These are phyloP conservation scores for Elephantulus edwardii DNA, from an alignment of 2,113 vertebrate genomes.

Conservation along the genomic window DNA sequence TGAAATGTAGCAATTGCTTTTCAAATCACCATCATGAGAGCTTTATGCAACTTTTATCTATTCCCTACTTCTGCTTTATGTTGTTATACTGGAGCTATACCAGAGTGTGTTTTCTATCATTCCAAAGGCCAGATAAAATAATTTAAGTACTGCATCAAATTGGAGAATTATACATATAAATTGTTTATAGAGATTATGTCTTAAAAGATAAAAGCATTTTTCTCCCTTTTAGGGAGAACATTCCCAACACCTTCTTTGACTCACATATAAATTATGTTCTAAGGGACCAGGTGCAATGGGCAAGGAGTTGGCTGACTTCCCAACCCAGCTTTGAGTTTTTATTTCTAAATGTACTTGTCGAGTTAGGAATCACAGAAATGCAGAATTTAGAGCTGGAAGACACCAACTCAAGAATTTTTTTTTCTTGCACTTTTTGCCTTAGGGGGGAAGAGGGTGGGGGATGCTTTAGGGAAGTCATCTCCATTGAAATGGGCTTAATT, in stretches of 20 bases:
- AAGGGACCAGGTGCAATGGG: constrained; percentile 66
- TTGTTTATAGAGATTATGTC: constrained; percentile 57
- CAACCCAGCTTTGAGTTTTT: constrained; percentile 46
- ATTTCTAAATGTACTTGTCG: constrained; percentile 70
- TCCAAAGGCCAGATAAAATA: constrained; percentile 71
- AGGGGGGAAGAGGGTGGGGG: constrained; percentile 12
- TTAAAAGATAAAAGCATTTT: constrained; percentile 77
- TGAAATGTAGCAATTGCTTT: constrained; percentile 71
- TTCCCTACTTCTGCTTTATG: constrained; percentile 60
- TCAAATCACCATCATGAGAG: constrained; percentile 68
- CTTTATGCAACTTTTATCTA: constrained; percentile 51
- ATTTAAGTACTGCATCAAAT: constrained; percentile 67
- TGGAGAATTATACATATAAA: constrained; percentile 65
- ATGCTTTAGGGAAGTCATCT: neutral
- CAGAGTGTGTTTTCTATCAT: constrained; percentile 52
- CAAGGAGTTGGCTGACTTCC: constrained; percentile 65
- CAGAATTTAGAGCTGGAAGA: constrained; percentile 68
- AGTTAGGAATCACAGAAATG: constrained; percentile 68
- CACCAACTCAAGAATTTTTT: constrained; percentile 42
- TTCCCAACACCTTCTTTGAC: constrained; percentile 43
- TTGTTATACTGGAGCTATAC: constrained; percentile 15
- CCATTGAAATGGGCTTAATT: constrained; percentile 58
- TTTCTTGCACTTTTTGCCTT: constrained; percentile 62
- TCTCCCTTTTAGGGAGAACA: constrained; percentile 57
- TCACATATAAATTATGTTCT: constrained; percentile 71